Percentiles rank a stretch among this genome's conserved stretches.
Evolutionary conservation across 2,113 vertebrate genomes (phyloP).

Genomic region (Scopus umbretta): DNA sequence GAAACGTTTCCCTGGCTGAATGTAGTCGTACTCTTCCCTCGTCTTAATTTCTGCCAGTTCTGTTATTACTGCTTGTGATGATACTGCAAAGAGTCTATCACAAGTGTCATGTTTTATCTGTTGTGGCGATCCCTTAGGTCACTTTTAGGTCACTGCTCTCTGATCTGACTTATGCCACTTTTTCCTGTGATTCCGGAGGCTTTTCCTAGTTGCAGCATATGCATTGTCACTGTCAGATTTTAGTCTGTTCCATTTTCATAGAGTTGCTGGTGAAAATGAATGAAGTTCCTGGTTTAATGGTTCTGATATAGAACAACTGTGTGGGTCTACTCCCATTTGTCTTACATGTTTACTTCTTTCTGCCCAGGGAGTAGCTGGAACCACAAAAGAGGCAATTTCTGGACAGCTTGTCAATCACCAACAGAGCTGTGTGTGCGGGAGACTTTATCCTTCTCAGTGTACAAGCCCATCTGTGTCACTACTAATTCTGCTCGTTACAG

Average conservation of each 20-base stretch:
- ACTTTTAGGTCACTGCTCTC: not conserved
- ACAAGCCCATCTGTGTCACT: conserved; percentile 24
- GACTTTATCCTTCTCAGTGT: conserved; percentile 5
- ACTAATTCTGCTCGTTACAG: conserved; percentile 27
- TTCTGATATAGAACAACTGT: not conserved
- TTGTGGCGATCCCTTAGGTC: not conserved
- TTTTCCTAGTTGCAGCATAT: not conserved
- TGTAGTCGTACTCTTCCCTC: not conserved
- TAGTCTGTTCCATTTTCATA: not conserved
- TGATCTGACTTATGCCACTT: not conserved
- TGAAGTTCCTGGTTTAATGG: not conserved
- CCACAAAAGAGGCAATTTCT: not conserved
- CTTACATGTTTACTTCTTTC: not conserved
- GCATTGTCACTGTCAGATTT: not conserved
- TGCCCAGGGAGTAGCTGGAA: not conserved
- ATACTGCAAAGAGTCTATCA: not conserved
- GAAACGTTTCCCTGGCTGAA: not conserved
- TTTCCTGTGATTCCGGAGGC: not conserved
- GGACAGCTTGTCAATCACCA: not conserved
- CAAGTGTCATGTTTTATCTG: not conserved
- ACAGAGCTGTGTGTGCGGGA: not conserved
- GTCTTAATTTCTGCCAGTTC: not conserved
- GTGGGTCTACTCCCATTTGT: not conserved
- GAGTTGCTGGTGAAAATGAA: not conserved
- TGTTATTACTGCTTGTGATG: not conserved